A percentile compares a stretch with the other conserved stretches of the same genome.
These are phyloP conservation scores for Chaetodon trifascialis DNA, from an alignment of 2,113 vertebrate species.

Conservation along the genomic window DNA sequence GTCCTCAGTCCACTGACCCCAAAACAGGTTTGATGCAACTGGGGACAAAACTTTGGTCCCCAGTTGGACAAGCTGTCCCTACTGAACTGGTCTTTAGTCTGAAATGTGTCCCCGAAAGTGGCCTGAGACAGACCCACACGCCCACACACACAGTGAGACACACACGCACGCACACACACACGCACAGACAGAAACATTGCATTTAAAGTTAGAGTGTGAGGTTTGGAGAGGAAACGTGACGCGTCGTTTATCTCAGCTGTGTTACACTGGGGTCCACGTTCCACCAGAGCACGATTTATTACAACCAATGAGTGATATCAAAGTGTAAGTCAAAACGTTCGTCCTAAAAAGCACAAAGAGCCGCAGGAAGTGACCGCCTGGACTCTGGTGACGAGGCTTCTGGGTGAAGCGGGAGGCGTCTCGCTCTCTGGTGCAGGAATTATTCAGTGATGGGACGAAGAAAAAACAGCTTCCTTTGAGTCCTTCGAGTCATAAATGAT, in stretches of 20 bases:
- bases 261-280: slow-evolving; percentile 7
- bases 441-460: slow-evolving; percentile 52
- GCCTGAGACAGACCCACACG: slow-evolving; percentile 1
- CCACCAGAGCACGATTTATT: slow-evolving; percentile 10
- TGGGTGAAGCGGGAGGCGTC: slow-evolving; percentile 41
- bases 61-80: too few species aligned
- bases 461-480: slow-evolving; percentile 44
- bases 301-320: not conserved
- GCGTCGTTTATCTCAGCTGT: slow-evolving; percentile 18
- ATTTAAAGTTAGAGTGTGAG: slow-evolving; percentile 47
- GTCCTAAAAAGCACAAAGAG: slow-evolving; percentile 52
- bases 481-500: slow-evolving; percentile 69
- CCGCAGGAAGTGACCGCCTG: slow-evolving; percentile 30
- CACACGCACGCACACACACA: not conserved
- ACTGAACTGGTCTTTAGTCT: too few species aligned
- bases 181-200: slow-evolving; percentile 25
- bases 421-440: slow-evolving; percentile 68
- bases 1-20: too few species aligned
- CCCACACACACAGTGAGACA: not conserved
- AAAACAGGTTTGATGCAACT: too few species aligned
- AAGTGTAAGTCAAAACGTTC: slow-evolving; percentile 23
- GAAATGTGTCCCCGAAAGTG: too few species aligned
- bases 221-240: slow-evolving; percentile 46
- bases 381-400: slow-evolving; percentile 41
- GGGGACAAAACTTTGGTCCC: too few species aligned